These are phyloP conservation scores for Hypomecis atomaria DNA, from an alignment of 2,888 invertebrate species.

Conservation along the genomic window DNA sequence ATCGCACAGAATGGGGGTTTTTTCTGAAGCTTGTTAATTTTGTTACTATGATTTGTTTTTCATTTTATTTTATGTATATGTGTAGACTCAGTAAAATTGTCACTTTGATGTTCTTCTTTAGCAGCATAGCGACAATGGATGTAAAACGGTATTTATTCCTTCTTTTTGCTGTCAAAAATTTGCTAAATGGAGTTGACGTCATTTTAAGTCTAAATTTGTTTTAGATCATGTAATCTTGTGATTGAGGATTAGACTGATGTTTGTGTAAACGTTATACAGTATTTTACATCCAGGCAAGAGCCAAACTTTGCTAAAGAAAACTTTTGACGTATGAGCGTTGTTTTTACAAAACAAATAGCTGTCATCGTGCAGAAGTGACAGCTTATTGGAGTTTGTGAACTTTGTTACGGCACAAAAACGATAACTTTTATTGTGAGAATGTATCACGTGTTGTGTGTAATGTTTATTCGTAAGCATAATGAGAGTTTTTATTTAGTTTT, in stretches of 20 bases:
- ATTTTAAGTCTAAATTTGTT: no score
- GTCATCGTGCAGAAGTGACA: constrained; percentile 15
- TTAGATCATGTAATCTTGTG: no score
- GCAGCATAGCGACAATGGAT: no score
- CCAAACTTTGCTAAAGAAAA: constrained; percentile 13
- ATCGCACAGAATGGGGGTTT: constrained; percentile 16
- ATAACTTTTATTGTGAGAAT: constrained; percentile 5
- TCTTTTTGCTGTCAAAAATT: no score
- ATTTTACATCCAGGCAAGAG: neutral
- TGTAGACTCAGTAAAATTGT: no score
- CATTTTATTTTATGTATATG: no score
- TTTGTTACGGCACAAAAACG: constrained; percentile 11
- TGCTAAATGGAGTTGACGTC: no score
- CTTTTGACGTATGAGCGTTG: constrained; percentile 33
- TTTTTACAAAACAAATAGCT: constrained; percentile 24
- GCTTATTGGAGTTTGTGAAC: constrained; percentile 18
- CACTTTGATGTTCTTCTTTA: no score
- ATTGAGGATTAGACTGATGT: no score
- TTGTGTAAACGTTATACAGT: no score
- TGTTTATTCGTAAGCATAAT: neutral
- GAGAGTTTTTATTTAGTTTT: neutral
- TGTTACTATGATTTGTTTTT: neutral
- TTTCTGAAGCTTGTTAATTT: constrained; percentile 11
- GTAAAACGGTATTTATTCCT: no score
- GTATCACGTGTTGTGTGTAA: neutral